phyloP scores from a whole-genome alignment of 2,888 invertebrate genomes.

The Lypha dubia region DNA sequence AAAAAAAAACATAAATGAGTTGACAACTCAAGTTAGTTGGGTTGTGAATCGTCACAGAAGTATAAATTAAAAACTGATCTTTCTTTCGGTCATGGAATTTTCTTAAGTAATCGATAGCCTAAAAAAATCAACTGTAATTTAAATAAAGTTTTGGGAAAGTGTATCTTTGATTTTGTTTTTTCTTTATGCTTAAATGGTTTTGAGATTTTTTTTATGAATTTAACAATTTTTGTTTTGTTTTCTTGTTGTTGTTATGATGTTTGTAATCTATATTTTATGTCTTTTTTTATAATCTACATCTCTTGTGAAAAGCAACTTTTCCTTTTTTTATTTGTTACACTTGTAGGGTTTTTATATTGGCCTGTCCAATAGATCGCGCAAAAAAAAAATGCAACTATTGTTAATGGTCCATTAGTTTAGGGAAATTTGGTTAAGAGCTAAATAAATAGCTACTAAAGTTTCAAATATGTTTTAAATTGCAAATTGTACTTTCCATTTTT shows the following conservation, averaged over 20 bases:
- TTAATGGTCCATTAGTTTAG: conserved; percentile 58
- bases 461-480: conserved; percentile 43
- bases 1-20: no score
- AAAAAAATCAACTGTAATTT: background rate
- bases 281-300: background rate
- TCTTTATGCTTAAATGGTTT: conserved; percentile 42
- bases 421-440: no score
- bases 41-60: no score
- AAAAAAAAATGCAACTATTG: background rate
- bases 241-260: background rate
- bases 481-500: conserved; percentile 64
- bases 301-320: conserved; percentile 39
- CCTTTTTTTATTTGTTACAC: conserved; percentile 37
- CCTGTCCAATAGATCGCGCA: background rate
- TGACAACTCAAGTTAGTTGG: no score
- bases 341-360: conserved; percentile 52
- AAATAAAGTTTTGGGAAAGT: background rate
- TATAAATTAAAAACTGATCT: no score
- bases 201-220: conserved; percentile 14
- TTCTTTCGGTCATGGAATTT: no score
- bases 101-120: no score
- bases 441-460: no score
- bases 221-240: background rate
- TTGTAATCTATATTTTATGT: background rate
- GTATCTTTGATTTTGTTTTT: no score